These are phyloP conservation scores for Diabrotica undecimpunctata DNA, from an alignment of 1,140 invertebrate species.

Conservation along the genomic window DNA sequence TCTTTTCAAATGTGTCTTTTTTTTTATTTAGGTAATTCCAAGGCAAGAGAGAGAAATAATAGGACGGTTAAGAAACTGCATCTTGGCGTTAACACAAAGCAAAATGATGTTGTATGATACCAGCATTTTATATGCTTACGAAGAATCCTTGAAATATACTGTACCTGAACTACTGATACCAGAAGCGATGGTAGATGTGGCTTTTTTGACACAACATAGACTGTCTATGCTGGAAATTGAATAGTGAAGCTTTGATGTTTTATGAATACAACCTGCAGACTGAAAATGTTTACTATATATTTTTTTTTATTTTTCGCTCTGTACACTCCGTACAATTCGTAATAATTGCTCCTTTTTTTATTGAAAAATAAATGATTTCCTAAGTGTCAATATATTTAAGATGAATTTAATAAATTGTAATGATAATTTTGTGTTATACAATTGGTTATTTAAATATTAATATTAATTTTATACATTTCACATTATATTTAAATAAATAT, in stretches of 20 bases:
- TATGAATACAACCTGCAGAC: no score
- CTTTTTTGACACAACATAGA: slow-evolving; percentile 64
- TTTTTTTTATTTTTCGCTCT: no score
- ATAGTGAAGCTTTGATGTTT: neutral
- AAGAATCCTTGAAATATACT: slow-evolving; percentile 80
- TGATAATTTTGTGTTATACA: no score
- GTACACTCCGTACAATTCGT: no score
- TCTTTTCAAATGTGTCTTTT: neutral
- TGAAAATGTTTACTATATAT: no score
- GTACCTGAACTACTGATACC: slow-evolving; percentile 76
- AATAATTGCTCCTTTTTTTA: no score
- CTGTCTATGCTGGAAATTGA: slow-evolving; percentile 46
- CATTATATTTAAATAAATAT: no score
- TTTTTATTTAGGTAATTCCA: slow-evolving; percentile 60
- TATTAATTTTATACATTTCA: no score
- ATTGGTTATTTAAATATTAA: no score
- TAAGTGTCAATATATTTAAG: no score
- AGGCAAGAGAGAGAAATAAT: slow-evolving; percentile 76
- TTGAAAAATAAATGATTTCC: no score
- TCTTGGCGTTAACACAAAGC: slow-evolving; percentile 76
- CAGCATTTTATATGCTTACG: slow-evolving; percentile 86
- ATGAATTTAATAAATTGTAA: no score
- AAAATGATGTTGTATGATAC: slow-evolving; percentile 91
- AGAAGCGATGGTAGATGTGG: slow-evolving; percentile 77
- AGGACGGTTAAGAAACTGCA: slow-evolving; percentile 83